A percentile compares a stretch with the other conserved stretches of the same genome.
Evolutionary conservation across 2,888 invertebrate species (phyloP).

Genomic region (Drosophila robusta): DNA sequence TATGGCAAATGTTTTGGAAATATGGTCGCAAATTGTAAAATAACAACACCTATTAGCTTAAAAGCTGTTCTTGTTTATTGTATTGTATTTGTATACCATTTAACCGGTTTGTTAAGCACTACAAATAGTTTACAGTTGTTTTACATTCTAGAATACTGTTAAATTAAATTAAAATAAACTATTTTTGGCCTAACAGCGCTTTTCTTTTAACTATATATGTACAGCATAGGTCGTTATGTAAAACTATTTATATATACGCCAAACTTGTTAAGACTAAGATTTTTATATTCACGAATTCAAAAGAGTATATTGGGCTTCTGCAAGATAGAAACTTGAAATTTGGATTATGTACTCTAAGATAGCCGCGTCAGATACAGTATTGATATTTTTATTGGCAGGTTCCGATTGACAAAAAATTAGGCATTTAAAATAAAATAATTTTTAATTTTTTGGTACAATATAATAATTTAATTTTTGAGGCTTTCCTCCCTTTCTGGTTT

Average conservation of each 20-base stretch:
- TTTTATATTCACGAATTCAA: no score
- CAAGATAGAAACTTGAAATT: no score
- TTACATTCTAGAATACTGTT: not conserved
- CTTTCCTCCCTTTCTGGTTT: no score
- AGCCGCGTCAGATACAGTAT: no score
- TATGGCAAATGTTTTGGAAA: slow-evolving; percentile 11
- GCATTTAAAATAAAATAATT: no score
- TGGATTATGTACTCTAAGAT: no score
- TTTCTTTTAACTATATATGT: not conserved
- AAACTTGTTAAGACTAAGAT: no score
- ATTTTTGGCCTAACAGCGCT: not conserved
- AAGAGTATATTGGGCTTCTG: no score
- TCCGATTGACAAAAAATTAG: no score
- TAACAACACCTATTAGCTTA: not conserved
- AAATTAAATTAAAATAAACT: not conserved
- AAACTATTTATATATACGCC: no score
- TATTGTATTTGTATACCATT: not conserved
- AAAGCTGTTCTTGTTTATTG: not conserved
- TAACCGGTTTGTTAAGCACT: not conserved
- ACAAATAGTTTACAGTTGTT: not conserved
- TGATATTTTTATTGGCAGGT: no score
- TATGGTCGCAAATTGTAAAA: slow-evolving; percentile 4
- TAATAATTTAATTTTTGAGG: not conserved
- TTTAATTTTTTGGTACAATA: not conserved
- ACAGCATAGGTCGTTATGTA: no score